Evolutionary conservation across 2,888 invertebrate genomes (phyloP), one percentile per base, ranked within the genome.

Genomic region (Amphipyra tragopoginis): DNA sequence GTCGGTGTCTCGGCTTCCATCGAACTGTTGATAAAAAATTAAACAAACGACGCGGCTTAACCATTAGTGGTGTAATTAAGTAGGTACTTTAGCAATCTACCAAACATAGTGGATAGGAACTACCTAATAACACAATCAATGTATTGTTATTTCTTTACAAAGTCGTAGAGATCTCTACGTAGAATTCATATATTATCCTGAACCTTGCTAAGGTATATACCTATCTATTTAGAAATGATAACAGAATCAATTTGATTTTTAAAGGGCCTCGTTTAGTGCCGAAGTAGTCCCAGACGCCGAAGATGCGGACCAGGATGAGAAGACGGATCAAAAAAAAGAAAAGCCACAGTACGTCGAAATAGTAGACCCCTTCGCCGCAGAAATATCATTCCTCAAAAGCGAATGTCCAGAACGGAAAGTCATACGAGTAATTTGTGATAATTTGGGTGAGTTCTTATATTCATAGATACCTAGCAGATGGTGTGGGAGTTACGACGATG

Each of bases 351-450:
- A 98, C 84, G 98, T 98, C 0, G 96, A 97, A 84, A 97, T 98
- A 83, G 96, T 97, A 67, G 97, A 98, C 87, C 98, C 98, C 0
- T 96, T 96, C 64, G 97, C 97, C 0, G 89, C 97, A 0, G 97
- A 98, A 91, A 97, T 98, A 62, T 97, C 97, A 36, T 98, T 98
- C 80, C 95, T 97, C 11, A 96, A 97, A 77, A 97, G 97, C 10
- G 95, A 96, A 47, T 98, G 98, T 82, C 96, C 96, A 0, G 96
- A 96, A 47, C 96, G 96, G 74, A 96, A 97, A 91, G 98, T 98
- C 9, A 95, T 98, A 54, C 97, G 96, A 88, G 96, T 98, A 33
- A 96, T 96, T 50, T 98, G 98, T 82, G 96, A 97, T 53, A 96
- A 97, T 76, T 93, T 97, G 78, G 97, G 97, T 97, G 90, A 94